Percentiles rank a stretch among this genome's conserved stretches.
Evolutionary conservation across 2,797 vertebrate species (phyloP).

Genomic region (Muscicapa striata): DNA sequence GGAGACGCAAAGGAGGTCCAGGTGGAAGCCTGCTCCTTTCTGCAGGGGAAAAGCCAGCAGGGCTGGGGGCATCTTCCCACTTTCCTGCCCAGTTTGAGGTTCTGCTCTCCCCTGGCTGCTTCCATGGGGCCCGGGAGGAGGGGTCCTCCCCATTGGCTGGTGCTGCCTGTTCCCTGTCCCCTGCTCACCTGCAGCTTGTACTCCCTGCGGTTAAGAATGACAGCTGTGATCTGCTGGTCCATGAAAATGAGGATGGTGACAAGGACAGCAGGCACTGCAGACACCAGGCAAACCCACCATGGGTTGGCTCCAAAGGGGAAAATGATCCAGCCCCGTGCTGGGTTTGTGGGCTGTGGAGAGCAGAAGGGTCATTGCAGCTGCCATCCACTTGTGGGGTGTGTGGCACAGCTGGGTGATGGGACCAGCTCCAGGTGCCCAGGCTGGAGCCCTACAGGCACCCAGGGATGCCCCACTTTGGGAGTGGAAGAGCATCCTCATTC

Average conservation of each 20-base stretch:
- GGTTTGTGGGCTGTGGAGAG: constrained; percentile 75
- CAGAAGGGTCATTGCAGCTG: not conserved
- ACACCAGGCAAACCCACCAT: constrained; percentile 80
- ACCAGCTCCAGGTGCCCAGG: not conserved
- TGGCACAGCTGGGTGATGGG: rapidly evolving
- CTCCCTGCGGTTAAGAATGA: constrained; percentile 81
- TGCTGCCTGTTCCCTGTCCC: not conserved
- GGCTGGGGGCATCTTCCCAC: not conserved
- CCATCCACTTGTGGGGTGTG: not conserved
- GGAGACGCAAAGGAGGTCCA: constrained; percentile 82
- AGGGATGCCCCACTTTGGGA: not conserved
- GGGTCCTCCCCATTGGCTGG: rapidly evolving
- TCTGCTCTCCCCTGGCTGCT: not conserved
- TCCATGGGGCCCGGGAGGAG: not conserved
- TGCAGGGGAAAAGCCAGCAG: not conserved
- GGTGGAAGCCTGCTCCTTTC: constrained; percentile 84
- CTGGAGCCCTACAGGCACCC: not conserved
- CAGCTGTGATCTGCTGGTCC: constrained; percentile 84
- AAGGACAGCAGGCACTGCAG: constrained; percentile 72
- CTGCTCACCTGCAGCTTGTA: constrained; percentile 76
- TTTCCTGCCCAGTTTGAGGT: rapidly evolving
- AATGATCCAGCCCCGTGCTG: constrained; percentile 75
- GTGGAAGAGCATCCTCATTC: not conserved
- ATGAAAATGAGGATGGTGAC: constrained; percentile 83
- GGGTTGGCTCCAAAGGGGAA: constrained; percentile 77